A percentile compares a stretch with the other conserved stretches of the same genome.
phyloP scores from a whole-genome alignment of 2,888 invertebrate genomes.

The Mesochorus sp. region DNA sequence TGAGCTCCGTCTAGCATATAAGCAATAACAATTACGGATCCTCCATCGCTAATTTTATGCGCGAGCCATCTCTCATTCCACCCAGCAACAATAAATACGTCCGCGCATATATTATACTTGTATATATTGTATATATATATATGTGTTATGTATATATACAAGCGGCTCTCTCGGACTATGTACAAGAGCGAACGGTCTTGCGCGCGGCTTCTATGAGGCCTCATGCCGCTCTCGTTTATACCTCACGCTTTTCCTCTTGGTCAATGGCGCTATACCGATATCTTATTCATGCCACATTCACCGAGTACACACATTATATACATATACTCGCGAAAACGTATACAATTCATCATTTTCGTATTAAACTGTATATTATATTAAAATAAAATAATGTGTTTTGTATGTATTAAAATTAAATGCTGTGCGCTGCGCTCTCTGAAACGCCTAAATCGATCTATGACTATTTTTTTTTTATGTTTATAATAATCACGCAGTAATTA shows the following conservation, averaged over 20 bases:
- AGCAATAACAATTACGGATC: slow-evolving; percentile 78
- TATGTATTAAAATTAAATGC: no score
- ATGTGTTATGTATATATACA: neutral
- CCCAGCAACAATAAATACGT: slow-evolving; percentile 72
- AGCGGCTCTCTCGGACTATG: neutral
- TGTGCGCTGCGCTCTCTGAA: no score
- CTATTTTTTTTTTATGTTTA: no score
- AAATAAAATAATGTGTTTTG: no score
- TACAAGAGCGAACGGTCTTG: slow-evolving; percentile 2
- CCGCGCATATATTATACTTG: slow-evolving; percentile 47
- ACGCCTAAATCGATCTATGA: no score
- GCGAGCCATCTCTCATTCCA: slow-evolving; percentile 74
- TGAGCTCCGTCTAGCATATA: slow-evolving; percentile 67
- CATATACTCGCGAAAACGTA: no score
- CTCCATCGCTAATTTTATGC: slow-evolving; percentile 76
- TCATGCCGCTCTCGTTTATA: slow-evolving; percentile 29
- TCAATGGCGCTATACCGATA: slow-evolving; percentile 5
- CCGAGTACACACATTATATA: neutral
- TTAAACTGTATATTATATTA: no score
- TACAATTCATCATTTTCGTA: no score
- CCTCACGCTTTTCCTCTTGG: slow-evolving; percentile 19
- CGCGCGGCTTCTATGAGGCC: slow-evolving; percentile 31
- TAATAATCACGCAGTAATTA: no score
- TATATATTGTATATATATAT: no score
- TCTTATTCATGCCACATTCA: neutral